Base-by-base conservation (phyloP, 2,797 vertebrate genomes). In the Chrysocyon brachyurus region DNA sequence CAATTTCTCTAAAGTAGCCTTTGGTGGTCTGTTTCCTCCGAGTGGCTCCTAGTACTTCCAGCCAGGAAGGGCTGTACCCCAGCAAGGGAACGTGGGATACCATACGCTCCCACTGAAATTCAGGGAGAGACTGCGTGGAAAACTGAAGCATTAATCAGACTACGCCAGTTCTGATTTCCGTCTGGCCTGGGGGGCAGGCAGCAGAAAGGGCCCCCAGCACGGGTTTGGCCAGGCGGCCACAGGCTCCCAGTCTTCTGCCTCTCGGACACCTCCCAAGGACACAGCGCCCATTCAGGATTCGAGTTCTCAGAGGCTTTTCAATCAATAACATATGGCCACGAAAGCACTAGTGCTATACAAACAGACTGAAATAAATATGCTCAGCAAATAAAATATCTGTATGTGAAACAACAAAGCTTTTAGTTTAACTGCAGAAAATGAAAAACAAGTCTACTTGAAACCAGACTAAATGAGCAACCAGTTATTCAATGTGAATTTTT, bases 371-470 rank as follows among this genome's bases (percentile, higher is more conserved):
- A 97, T 97, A 98, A 98, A 98, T 75, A 96, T 26, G 33, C 96
- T 96, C 96, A 87, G 97, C 88, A 98, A 98, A 95, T 66, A 98
- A 97, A 98, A 94, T 94, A 97, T 96, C 96, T 98, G 95, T 94
- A 98, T 93, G 97, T 7, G 97, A 97, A 98, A 98, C 94, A 98
- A 97, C 94, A 97, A 98, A 98, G 97, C 97, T 97, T 97, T 98
- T 97, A 72, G 95, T 94, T 98, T 97, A 94, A 91, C 33, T 93
- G 73, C 87, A 97, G 97, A 98, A 98, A 98, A 98, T 79, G 70
- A 97, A 98, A 98, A 97, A 98, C 95, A 98, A 98, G 98, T 87
- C 94, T 97, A 94, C 95, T 98, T 98, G 96, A 97, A 98, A 98
- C 96, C 68, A 93, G 88, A 78, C 93, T 97, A 98, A 98, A 98